Percentiles rank a stretch among this genome's conserved stretches.
Conservation (phyloP, 2,113 vertebrate genomes). For the Brachyhypopomus gauderio region DNA sequence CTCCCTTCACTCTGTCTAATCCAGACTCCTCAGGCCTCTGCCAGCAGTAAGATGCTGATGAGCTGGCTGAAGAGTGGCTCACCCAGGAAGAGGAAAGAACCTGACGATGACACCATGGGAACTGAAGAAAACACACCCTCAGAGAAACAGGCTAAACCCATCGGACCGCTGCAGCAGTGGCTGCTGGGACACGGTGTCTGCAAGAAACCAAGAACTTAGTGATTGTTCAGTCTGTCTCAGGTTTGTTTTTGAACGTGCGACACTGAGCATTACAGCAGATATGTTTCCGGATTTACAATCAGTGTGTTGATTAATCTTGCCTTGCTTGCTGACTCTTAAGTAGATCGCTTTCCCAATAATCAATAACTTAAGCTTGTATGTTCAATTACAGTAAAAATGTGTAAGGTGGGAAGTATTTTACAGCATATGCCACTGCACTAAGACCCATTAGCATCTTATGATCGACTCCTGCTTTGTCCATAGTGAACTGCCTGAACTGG, state of each 20-base stretch:
- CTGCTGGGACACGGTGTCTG: slow-evolving; percentile 58
- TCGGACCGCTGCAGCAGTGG: slow-evolving; percentile 69
- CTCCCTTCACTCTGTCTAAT: too few relatives aligned
- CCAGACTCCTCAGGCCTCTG: slow-evolving; percentile 75
- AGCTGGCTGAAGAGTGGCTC: slow-evolving; percentile 81
- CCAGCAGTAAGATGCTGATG: slow-evolving; percentile 82
- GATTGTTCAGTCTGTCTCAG: not conserved
- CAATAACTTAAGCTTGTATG: not conserved
- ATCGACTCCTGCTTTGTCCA: not conserved
- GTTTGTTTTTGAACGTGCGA: too few relatives aligned
- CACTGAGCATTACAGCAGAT: not conserved
- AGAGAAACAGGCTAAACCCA: slow-evolving; percentile 71
- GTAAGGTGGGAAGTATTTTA: too few relatives aligned
- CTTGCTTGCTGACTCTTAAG: not conserved
- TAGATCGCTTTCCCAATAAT: not conserved
- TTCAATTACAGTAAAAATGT: not conserved
- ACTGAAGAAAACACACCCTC: slow-evolving; percentile 56
- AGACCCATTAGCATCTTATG: not conserved
- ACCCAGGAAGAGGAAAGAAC: slow-evolving; percentile 78
- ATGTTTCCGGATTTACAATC: not conserved
- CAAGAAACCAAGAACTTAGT: slow-evolving; percentile 65
- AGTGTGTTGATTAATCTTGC: not conserved
- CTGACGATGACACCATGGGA: slow-evolving; percentile 47
- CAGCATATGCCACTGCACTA: not conserved
- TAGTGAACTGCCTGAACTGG: too few relatives aligned